A percentile compares a stretch with the other conserved stretches of the same genome.
phyloP scores from a whole-genome alignment of 2,888 invertebrate species.

The Yponomeuta malinellus region DNA sequence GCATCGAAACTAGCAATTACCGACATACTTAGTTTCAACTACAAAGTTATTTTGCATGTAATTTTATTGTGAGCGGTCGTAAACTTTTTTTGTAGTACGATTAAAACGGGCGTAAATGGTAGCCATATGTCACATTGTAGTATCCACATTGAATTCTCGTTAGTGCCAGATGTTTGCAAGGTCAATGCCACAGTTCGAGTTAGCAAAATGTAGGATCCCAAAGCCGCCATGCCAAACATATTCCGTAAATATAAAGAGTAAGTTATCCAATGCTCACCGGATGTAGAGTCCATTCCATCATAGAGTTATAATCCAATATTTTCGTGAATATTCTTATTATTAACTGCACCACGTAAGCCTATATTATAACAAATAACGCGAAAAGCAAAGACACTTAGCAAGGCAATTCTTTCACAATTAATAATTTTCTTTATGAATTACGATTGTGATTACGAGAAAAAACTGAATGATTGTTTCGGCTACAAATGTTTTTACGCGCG shows the following conservation, averaged over 20 bases:
- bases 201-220: not conserved
- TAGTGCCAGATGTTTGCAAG: constrained; percentile 58
- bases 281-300: constrained; percentile 19
- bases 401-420: constrained; percentile 57
- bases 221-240: not conserved
- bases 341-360: constrained; percentile 53
- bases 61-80: not conserved
- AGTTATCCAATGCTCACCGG: constrained; percentile 21
- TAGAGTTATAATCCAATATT: constrained; percentile 17
- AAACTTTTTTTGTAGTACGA: too few species aligned
- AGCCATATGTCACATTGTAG: constrained; percentile 59
- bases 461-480: not conserved
- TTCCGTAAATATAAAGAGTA: not conserved
- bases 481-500: constrained; percentile 22
- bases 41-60: not conserved
- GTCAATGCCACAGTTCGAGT: constrained; percentile 40
- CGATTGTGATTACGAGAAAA: constrained; percentile 41
- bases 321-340: constrained; percentile 18
- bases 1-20: too few species aligned
- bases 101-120: constrained; percentile 40
- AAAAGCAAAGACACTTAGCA: constrained; percentile 74
- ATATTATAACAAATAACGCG: constrained; percentile 53
- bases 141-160: constrained; percentile 30
- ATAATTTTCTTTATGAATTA: not conserved
- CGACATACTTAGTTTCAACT: not conserved